phyloP scores from a whole-genome alignment of 2,888 invertebrate species.

The Bhutanitis thaidina region DNA sequence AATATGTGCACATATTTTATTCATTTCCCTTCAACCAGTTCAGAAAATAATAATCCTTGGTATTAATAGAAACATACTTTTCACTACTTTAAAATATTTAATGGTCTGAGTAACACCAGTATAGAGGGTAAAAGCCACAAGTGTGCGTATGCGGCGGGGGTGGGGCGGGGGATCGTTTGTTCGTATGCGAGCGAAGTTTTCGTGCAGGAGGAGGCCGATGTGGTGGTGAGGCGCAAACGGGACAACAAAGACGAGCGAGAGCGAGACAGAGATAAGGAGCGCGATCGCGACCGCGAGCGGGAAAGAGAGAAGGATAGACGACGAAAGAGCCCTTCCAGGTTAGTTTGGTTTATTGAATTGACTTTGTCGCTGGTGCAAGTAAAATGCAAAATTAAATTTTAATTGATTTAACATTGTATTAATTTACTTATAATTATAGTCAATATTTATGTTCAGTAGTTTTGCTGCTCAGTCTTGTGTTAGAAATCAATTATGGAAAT shows the following conservation, averaged over 20 bases:
- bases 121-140: background rate
- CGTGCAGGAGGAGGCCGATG: slow-evolving; percentile 85
- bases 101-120: background rate
- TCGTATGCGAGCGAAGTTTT: slow-evolving; percentile 24
- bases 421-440: too few species aligned
- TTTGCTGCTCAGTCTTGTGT: too few species aligned
- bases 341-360: slow-evolving; percentile 32
- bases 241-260: slow-evolving; percentile 49
- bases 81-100: too few species aligned
- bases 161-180: background rate
- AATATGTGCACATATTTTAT: too few species aligned
- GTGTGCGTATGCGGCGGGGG: background rate
- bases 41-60: too few species aligned
- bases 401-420: too few species aligned
- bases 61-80: too few species aligned
- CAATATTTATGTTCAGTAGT: too few species aligned
- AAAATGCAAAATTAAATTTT: background rate
- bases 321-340: slow-evolving; percentile 47
- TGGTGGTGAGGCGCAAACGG: slow-evolving; percentile 74
- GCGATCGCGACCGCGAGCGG: slow-evolving; percentile 37
- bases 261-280: slow-evolving; percentile 31
- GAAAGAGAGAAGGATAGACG: slow-evolving; percentile 29
- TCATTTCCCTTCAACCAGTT: too few species aligned
- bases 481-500: too few species aligned
- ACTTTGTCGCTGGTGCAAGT: slow-evolving; percentile 58